Evolutionary conservation across 2,797 vertebrate species (phyloP).

Genomic region (Microcaecilia unicolor): DNA sequence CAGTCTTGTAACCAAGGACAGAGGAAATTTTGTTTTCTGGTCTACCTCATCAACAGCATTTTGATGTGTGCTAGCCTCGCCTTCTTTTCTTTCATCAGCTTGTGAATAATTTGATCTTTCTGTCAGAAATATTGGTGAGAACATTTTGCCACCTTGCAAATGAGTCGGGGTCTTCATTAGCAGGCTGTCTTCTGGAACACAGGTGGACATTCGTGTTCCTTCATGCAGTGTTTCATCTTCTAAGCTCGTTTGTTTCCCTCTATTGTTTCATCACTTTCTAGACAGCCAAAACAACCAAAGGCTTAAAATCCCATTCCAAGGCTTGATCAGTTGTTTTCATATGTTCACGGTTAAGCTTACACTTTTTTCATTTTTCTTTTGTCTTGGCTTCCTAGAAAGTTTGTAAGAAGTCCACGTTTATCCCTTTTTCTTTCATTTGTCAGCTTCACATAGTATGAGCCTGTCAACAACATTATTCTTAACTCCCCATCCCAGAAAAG

Average conservation of each 20-base stretch:
- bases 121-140: slow-evolving; percentile 53
- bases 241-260: slow-evolving; percentile 57
- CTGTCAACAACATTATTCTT: no score
- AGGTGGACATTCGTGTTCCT: slow-evolving; percentile 58
- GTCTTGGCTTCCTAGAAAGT: no score
- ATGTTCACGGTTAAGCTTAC: no score
- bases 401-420: no score
- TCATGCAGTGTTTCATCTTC: slow-evolving; percentile 58
- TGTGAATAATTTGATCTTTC: slow-evolving; percentile 50
- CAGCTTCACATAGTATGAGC: no score
- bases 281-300: slow-evolving; percentile 50
- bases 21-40: background rate
- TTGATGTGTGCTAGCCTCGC: slow-evolving; percentile 15
- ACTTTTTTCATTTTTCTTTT: no score
- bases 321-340: slow-evolving; percentile 57
- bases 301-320: slow-evolving; percentile 40
- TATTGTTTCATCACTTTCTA: slow-evolving; percentile 52
- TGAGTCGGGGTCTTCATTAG: slow-evolving; percentile 70
- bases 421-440: no score
- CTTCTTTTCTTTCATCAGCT: slow-evolving; percentile 39
- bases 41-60: slow-evolving; percentile 26
- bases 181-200: slow-evolving; percentile 56
- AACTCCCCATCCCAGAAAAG: no score
- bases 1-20: background rate
- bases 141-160: slow-evolving; percentile 62